These are phyloP conservation scores for Pristis pectinata DNA, from an alignment of 2,797 vertebrate species.

Conservation along the genomic window DNA sequence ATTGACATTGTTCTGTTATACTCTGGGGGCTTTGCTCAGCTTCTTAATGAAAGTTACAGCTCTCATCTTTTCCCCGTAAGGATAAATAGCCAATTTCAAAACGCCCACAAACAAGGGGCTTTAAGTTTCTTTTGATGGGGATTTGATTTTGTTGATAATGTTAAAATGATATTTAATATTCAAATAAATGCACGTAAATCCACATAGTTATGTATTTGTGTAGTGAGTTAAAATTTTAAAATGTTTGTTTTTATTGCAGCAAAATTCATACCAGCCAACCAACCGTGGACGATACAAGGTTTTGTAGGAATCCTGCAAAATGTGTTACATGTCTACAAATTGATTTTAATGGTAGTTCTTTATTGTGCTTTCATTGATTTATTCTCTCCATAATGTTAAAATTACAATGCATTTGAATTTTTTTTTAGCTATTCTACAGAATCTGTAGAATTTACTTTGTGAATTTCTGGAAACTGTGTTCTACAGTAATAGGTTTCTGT, in stretches of 20 bases:
- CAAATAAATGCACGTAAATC: background rate
- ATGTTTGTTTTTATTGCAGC: slow-evolving; percentile 60
- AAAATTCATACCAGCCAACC: slow-evolving; percentile 99
- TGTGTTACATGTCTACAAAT: background rate
- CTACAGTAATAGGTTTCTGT: slow-evolving; percentile 25
- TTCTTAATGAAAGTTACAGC: background rate
- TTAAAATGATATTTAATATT: background rate
- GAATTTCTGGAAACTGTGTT: slow-evolving; percentile 25
- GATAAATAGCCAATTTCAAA: background rate
- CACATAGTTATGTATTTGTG: background rate
- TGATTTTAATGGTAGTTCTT: slow-evolving; percentile 24
- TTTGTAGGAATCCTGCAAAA: slow-evolving; percentile 60
- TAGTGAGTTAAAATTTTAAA: background rate
- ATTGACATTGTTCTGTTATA: background rate
- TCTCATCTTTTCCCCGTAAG: background rate
- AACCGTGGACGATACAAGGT: slow-evolving; percentile 99
- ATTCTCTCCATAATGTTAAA: slow-evolving; percentile 34
- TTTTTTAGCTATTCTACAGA: slow-evolving; percentile 26
- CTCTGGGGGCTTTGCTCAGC: background rate
- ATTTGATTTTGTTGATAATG: background rate
- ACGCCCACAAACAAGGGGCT: background rate
- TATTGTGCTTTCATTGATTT: slow-evolving; percentile 27
- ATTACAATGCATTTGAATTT: slow-evolving; percentile 26
- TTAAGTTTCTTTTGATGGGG: background rate
- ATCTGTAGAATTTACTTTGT: slow-evolving; percentile 24